These are phyloP conservation scores for Styela plicata DNA, from an alignment of 23 tunicate genomes.

Conservation along the genomic window DNA sequence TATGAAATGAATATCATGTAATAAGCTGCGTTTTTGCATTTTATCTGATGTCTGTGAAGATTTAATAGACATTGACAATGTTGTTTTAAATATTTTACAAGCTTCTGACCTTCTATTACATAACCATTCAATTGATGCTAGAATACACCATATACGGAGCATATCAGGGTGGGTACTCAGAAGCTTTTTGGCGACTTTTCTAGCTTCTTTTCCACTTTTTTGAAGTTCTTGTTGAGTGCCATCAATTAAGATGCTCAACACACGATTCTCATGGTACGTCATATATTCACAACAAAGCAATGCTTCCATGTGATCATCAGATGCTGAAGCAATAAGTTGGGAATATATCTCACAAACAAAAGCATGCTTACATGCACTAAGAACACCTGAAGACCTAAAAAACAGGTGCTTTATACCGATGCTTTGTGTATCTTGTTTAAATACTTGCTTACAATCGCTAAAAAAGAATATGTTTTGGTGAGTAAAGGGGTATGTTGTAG, in stretches of 20 bases:
- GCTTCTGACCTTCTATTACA: slow-evolving; percentile 49
- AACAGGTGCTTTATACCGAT: not conserved
- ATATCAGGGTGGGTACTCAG: slow-evolving; percentile 45
- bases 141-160: slow-evolving; percentile 54
- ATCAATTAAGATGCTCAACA: not conserved
- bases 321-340: slow-evolving; percentile 22
- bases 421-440: not conserved
- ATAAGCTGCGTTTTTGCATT: not conserved
- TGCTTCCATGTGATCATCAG: not conserved
- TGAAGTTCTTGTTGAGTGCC: not conserved
- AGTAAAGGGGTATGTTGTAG: not conserved
- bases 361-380: slow-evolving; percentile 27
- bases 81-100: slow-evolving; percentile 4
- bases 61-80: slow-evolving; percentile 4
- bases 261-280: slow-evolving; percentile 5
- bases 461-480: slow-evolving; percentile 2
- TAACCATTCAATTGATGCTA: slow-evolving; percentile 55
- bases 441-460: slow-evolving; percentile 12
- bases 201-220: slow-evolving; percentile 55
- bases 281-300: slow-evolving; percentile 13
- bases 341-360: slow-evolving; percentile 32
- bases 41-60: not conserved
- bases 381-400: not conserved
- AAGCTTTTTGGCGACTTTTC: slow-evolving; percentile 46
- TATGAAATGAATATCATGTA: not conserved